A percentile compares a stretch with the other conserved stretches of the same genome.
Evolutionary conservation across 2,113 vertebrate species (phyloP).

Genomic region (Bostrychus sinensis): DNA sequence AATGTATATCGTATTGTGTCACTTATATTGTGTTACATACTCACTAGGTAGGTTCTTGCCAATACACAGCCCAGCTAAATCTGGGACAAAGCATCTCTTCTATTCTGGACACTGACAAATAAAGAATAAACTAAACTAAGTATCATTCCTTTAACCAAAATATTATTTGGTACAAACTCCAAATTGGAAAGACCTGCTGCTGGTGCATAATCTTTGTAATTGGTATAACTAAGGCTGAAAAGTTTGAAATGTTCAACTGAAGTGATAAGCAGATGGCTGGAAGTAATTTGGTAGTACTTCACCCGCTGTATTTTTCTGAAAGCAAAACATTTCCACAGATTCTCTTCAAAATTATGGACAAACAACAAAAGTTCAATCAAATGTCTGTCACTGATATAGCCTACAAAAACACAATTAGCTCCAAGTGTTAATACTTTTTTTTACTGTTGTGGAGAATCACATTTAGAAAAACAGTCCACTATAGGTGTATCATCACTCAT

Average conservation of each 20-base stretch:
- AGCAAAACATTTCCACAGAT: neutral
- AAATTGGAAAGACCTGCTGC: no score
- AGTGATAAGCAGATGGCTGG: constrained; percentile 6
- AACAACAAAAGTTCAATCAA: neutral
- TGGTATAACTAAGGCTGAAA: neutral
- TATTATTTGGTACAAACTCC: no score
- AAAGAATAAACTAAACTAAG: no score
- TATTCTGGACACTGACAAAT: no score
- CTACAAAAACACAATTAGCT: neutral
- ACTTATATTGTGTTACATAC: no score
- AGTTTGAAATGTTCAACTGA: neutral
- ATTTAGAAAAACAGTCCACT: neutral
- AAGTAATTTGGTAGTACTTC: constrained; percentile 5
- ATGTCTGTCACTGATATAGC: neutral
- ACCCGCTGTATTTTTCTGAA: neutral
- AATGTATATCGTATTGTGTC: no score
- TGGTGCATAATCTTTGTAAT: neutral
- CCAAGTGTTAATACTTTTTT: neutral
- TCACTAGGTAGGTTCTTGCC: no score
- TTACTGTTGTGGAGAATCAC: neutral
- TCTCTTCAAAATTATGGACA: neutral
- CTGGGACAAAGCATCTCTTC: no score
- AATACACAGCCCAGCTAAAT: no score
- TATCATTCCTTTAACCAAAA: no score
- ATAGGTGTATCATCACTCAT: neutral